Conservation (phyloP, 2,797 vertebrate genomes). For the Sebastes cheni region DNA sequence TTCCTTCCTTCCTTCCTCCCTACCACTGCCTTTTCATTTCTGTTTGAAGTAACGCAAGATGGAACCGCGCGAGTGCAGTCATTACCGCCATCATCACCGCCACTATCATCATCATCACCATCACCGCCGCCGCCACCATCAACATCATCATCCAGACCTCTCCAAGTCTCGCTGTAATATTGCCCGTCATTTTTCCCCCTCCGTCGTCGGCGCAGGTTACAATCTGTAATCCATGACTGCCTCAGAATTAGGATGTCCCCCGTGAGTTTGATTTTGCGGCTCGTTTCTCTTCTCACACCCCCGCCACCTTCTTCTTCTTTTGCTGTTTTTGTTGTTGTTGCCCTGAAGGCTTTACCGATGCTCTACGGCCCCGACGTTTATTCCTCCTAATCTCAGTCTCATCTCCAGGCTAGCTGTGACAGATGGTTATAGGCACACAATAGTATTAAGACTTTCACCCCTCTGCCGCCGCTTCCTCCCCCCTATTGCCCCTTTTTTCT, state of each 20-base stretch:
- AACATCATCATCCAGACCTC: conserved; percentile 81
- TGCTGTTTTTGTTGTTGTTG: conserved; percentile 81
- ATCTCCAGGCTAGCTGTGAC: conserved; percentile 99
- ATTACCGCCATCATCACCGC: conserved; percentile 76
- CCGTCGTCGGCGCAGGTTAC: conserved; percentile 96
- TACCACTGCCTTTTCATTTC: conserved; percentile 76
- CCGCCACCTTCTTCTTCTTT: conserved; percentile 62
- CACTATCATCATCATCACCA: conserved; percentile 79
- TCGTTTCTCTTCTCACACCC: conserved; percentile 75
- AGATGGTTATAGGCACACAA: conserved; percentile 99
- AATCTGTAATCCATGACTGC: conserved; percentile 98
- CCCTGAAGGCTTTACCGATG: conserved; percentile 93
- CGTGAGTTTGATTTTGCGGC: conserved; percentile 84
- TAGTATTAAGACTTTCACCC: conserved; percentile 93
- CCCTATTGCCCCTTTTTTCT: not conserved
- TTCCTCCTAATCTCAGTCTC: conserved; percentile 91
- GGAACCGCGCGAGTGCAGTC: conserved; percentile 87
- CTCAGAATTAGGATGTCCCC: conserved; percentile 96
- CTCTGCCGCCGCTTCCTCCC: not conserved
- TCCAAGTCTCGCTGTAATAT: conserved; percentile 90
- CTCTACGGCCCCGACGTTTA: conserved; percentile 86
- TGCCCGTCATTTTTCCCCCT: conserved; percentile 88
- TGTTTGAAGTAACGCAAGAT: conserved; percentile 90
- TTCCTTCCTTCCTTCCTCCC: conserved; percentile 8
- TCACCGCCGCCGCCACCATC: conserved; percentile 9